These are phyloP conservation scores for Palythoa grandis DNA, from an alignment of 92 coral and sea anemone species.

Conservation along the genomic window DNA sequence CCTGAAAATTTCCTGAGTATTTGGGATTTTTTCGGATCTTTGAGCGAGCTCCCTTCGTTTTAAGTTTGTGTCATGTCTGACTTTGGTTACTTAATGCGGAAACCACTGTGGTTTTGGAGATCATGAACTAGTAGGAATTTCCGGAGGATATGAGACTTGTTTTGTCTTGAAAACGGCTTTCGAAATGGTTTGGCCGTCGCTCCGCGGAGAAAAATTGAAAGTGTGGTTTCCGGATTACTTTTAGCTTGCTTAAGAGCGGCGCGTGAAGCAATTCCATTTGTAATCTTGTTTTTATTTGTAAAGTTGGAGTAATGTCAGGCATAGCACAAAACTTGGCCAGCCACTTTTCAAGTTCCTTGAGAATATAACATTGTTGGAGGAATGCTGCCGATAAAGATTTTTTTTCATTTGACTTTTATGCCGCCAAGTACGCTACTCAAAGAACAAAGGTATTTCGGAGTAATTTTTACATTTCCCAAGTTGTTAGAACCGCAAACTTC, in stretches of 20 bases:
- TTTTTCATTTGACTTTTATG: no score
- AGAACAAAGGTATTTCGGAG: no score
- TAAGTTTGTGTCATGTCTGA: conserved; percentile 46
- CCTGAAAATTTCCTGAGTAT: conserved; percentile 32
- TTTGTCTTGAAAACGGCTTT: conserved; percentile 1
- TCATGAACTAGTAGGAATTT: neutral
- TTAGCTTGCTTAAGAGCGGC: conserved; percentile 2
- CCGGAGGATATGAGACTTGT: neutral
- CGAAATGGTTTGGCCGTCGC: conserved; percentile 8
- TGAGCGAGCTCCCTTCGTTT: conserved; percentile 46
- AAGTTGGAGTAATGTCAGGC: conserved; percentile 35
- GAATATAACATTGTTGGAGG: no score
- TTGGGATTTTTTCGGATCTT: conserved; percentile 27
- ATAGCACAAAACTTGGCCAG: conserved; percentile 41
- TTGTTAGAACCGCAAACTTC: no score
- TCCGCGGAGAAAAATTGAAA: neutral
- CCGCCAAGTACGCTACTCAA: no score
- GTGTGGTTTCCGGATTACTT: conserved; percentile 4
- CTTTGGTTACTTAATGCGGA: conserved; percentile 19
- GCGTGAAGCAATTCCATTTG: neutral
- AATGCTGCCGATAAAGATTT: no score
- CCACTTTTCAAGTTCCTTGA: neutral
- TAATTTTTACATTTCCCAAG: no score
- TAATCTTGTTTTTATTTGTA: neutral
- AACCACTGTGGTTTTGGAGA: conserved; percentile 18